phyloP scores from a whole-genome alignment of 2,888 invertebrate species.

The Phorcus lineatus region DNA sequence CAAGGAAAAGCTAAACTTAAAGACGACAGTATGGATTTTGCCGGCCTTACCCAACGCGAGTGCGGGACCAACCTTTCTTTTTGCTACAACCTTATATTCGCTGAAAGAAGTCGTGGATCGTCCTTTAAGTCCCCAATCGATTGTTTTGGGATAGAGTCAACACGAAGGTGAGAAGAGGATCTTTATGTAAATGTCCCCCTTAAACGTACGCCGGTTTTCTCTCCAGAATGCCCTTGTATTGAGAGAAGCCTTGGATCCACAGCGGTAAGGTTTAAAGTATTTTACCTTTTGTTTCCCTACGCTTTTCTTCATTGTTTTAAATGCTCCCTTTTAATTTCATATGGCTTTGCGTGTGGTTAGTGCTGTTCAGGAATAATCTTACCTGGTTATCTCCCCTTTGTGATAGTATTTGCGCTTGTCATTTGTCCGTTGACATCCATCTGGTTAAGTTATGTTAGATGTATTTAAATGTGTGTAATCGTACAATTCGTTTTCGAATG shows the following conservation, averaged over 20 bases:
- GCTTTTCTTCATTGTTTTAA: constrained; percentile 17
- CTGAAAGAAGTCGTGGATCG: background rate
- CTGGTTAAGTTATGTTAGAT: no score
- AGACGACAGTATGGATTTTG: constrained; percentile 12
- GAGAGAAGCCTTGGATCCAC: background rate
- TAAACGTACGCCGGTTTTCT: background rate
- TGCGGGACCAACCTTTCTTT: no score
- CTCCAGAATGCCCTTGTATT: constrained; percentile 6
- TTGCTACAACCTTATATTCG: background rate
- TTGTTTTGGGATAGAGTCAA: constrained; percentile 20
- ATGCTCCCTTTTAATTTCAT: constrained; percentile 14
- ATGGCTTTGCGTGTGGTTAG: constrained; percentile 3
- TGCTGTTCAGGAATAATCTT: no score
- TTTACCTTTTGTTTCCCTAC: constrained; percentile 9
- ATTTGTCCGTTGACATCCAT: no score
- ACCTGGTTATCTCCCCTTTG: no score
- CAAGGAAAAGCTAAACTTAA: constrained; percentile 18
- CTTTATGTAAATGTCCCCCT: background rate
- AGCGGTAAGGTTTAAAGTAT: background rate
- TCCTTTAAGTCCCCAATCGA: background rate
- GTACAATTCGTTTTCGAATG: no score
- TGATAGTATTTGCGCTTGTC: no score
- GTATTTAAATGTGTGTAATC: no score
- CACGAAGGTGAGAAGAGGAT: constrained; percentile 3
- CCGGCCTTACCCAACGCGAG: constrained; percentile 1